Base-by-base conservation (phyloP, 2,113 vertebrate species). In the Cyrtonyx montezumae region DNA sequence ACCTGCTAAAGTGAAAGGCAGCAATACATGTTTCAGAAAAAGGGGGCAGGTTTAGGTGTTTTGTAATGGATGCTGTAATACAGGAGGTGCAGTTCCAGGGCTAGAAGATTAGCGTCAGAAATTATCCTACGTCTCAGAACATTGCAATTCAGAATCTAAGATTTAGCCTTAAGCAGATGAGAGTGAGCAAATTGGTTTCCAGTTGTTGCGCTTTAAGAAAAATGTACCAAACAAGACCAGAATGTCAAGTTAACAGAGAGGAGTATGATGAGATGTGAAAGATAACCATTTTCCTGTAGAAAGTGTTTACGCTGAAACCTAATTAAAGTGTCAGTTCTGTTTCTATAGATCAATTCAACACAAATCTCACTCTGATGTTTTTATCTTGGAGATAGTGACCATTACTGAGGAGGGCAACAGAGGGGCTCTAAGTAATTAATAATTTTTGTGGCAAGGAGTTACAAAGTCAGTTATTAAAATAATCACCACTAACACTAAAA, bases 281-380 rank as follows among this genome's bases (percentile, higher is more conserved):
- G 65, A 85, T 61, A 85, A 25, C 32, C 18, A 26, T 86, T 90
- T 85, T 94, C 61, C 40, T 91, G 36, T 75, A 75, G 76, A 74
- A 85, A 85, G 26, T 85, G 69, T 94, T 94, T 93, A 86, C 48
- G 83, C 69, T 84, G 61, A 91, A 93, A 83, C 55, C 68, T 85
- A 92, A 93, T 92, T 94, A 89, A 92, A 91, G 84, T 66, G 61
- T 88, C 56, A 53, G 43, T 80, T 94, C 68, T 84, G n/a, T 88
- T 91, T 89, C 68, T 90, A 13, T 70, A 74, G 61, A 86, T 80
- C 34, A 71, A 86, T 94, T 86, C 77, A 81, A 85, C 46, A 49
- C 30, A 32, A 53, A 5, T 2, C 1, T 75, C 76, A 90, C 56
- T 56, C 34, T 3, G 6, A 62, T 79, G 46, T 36, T 85, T 79